Conservation (phyloP, 1,140 invertebrate species). For the Chelonus insularis region DNA sequence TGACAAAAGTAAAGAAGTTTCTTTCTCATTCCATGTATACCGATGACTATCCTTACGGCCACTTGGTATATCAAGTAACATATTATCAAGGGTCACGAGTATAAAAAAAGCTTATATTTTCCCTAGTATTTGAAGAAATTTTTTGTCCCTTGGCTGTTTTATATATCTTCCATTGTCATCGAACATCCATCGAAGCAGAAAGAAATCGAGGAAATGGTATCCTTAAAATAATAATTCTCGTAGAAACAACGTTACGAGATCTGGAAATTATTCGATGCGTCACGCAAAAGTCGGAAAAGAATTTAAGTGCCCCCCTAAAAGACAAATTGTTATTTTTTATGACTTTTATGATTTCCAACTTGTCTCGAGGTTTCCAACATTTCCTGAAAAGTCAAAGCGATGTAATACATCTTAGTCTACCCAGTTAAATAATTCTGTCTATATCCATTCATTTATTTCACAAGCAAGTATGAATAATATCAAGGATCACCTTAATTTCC, state of each 20-base stretch:
- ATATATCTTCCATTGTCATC: background rate
- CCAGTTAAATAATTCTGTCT: conserved; percentile 49
- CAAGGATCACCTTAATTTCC: conserved; percentile 49
- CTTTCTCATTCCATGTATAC: too few species aligned
- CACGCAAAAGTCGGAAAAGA: too few species aligned
- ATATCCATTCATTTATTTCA: conserved; percentile 41
- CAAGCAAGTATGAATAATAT: conserved; percentile 46
- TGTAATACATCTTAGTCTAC: background rate
- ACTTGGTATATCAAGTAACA: background rate
- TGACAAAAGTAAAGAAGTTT: too few species aligned
- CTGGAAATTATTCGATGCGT: too few species aligned
- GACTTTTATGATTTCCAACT: too few species aligned
- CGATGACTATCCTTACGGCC: too few species aligned
- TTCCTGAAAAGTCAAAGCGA: background rate
- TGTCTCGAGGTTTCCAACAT: too few species aligned
- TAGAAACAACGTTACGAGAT: too few species aligned
- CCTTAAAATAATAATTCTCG: conserved; percentile 21
- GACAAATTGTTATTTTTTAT: too few species aligned
- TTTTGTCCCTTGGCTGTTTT: background rate
- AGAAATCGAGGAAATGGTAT: conserved; percentile 1
- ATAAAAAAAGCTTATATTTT: conserved; percentile 2
- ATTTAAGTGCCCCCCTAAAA: too few species aligned
- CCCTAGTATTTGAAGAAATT: background rate
- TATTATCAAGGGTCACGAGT: background rate
- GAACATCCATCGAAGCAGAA: background rate